Evolutionary conservation across 2,797 vertebrate species (phyloP).

Genomic region (Sebastes hopkinsi): DNA sequence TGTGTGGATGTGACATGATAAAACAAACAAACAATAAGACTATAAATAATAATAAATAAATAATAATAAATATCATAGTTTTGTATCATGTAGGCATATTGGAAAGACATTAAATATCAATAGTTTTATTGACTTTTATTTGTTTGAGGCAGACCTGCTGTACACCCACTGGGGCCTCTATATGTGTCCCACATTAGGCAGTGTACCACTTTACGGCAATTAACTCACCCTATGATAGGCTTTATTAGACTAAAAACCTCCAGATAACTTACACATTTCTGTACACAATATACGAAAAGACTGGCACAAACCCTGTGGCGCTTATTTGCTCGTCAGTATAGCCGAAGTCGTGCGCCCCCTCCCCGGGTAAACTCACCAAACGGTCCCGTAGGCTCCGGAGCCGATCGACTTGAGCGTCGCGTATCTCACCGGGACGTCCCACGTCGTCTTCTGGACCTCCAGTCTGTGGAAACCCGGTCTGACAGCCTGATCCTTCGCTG

Average conservation of each 20-base stretch:
- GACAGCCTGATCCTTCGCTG: conserved; percentile 59
- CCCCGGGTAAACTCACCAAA: conserved; percentile 79
- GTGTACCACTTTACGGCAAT: no score
- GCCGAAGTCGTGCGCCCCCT: background rate
- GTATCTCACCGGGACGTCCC: conserved; percentile 83
- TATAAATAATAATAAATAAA: no score
- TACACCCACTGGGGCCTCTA: no score
- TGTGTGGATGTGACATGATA: no score
- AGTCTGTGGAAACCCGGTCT: conserved; percentile 76
- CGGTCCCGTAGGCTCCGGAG: conserved; percentile 87
- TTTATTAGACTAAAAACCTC: background rate
- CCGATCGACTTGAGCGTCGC: conserved; percentile 77
- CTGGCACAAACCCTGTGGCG: background rate
- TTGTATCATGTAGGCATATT: rapidly evolving
- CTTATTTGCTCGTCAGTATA: background rate
- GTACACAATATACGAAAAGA: no score
- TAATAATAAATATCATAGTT: no score
- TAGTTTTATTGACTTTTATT: no score
- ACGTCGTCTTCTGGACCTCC: conserved; percentile 86
- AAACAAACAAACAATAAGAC: no score
- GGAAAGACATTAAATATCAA: no score
- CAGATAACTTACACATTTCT: background rate
- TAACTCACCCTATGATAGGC: background rate
- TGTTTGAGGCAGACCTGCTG: no score
- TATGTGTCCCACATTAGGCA: no score